phyloP scores from a whole-genome alignment of 1,140 invertebrate species.

The Procambarus virginalis region DNA sequence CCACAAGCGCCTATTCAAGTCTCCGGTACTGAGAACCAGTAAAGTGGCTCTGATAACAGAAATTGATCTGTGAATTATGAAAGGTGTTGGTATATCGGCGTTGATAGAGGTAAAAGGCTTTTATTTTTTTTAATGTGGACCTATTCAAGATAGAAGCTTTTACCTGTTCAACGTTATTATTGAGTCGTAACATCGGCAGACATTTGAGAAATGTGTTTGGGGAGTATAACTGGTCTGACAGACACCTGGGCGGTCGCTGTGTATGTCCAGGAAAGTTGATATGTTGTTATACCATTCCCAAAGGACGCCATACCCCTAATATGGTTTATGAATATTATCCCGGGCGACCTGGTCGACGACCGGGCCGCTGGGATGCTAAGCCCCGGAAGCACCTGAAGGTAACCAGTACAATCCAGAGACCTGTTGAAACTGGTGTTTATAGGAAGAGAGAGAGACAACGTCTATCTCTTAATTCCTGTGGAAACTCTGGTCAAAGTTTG shows the following conservation, averaged over 20 bases:
- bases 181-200: not conserved
- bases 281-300: not conserved
- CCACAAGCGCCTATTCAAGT: not conserved
- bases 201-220: not conserved
- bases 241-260: not conserved
- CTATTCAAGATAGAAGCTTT: not conserved
- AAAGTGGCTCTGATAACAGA: slow-evolving; percentile 10
- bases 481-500: too few relatives aligned
- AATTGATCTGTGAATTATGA: slow-evolving; percentile 17
- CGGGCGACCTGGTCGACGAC: too few relatives aligned
- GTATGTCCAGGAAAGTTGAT: not conserved
- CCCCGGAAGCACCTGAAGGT: too few relatives aligned
- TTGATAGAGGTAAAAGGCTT: slow-evolving; percentile 15
- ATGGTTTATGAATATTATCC: not conserved
- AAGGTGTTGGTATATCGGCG: slow-evolving; percentile 9
- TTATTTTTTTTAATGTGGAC: not conserved
- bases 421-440: not conserved
- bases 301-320: not conserved
- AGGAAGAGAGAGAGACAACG: not conserved
- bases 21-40: not conserved
- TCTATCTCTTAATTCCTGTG: too few relatives aligned
- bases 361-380: too few relatives aligned
- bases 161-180: not conserved
- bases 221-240: not conserved
- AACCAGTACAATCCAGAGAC: not conserved